Evolutionary conservation across 37 sponge, comb jelly and placozoan genomes (phyloP), one percentile per base, ranked within the genome.

Genomic region (Cliona cf. orientalis): DNA sequence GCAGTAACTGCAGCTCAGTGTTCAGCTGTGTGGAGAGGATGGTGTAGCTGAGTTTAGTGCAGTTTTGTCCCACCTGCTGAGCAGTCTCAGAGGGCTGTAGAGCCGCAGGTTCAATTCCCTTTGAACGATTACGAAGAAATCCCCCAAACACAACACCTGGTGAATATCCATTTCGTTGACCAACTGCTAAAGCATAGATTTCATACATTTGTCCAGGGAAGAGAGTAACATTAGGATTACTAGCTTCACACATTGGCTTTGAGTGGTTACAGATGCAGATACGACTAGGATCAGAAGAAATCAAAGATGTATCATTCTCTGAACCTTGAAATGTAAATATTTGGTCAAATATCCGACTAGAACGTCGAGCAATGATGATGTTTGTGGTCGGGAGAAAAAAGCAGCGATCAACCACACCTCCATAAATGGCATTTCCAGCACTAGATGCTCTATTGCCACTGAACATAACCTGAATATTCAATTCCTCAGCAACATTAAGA

Each of bases 21-120:
- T 9, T 37, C 23, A 37, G 5, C 23, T 67, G 69, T 36, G 69
- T 37, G 37, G 69, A 67, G 7, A 36, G 5, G 41, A 67, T 36
- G 23, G 69, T 67, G 22, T 67, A 67, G 7, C 69, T 32, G 6
- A 67, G 69, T 7, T 5, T 36, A 5, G 69, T 67, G 69, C 69
- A 67, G 6, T 7, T 61, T 28, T 61, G 22, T 22, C 63, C 63
- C 22, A 61, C 28, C 63, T n/a, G 26, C 26, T 61, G 63, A 6
- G 63, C 23, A 6, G 7, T 7, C 63, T 61, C 26, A 11, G 23
- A 28, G 9, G 53, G 53, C 9, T 9, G 14, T 14, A 61, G 63
- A 21, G 23, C 63, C 23, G 63, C 26, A 28, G 63, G 53, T 49
- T 49, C 53, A 14, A 19, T 19, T 14, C 14, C 14, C 53, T 49